Conservation (phyloP, 2,797 vertebrate genomes). For the Propithecus deckenii region DNA sequence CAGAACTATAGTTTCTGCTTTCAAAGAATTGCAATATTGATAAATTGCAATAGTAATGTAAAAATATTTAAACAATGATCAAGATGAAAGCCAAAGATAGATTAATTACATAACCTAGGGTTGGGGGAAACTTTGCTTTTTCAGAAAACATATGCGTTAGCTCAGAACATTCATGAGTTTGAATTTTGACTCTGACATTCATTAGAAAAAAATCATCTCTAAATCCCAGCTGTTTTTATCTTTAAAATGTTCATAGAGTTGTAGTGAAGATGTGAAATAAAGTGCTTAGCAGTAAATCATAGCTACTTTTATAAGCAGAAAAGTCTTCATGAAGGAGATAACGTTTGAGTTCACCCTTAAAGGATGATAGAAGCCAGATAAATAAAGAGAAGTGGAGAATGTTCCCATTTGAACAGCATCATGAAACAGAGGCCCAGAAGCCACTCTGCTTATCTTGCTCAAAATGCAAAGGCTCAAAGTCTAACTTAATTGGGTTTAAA, state of each 20-base stretch:
- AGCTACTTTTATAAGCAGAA: background rate
- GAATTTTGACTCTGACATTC: background rate
- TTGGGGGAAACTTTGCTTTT: background rate
- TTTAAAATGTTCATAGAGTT: background rate
- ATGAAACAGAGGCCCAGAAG: background rate
- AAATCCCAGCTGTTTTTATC: background rate
- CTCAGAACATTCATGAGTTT: background rate
- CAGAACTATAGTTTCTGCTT: background rate
- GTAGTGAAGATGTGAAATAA: slow-evolving; percentile 2
- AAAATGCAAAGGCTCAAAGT: background rate
- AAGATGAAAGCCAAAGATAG: background rate
- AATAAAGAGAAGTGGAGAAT: background rate
- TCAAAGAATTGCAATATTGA: background rate
- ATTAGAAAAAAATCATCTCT: background rate
- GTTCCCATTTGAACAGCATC: background rate
- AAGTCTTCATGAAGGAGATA: background rate
- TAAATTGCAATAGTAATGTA: background rate
- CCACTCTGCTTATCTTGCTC: background rate
- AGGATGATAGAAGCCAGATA: background rate
- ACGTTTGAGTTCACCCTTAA: background rate
- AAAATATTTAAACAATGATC: background rate
- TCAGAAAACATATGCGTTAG: background rate
- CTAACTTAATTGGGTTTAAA: background rate
- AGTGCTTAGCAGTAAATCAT: background rate
- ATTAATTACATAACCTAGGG: background rate